These are phyloP conservation scores for Octonoba sinensis DNA, from an alignment of 2,888 invertebrate species.

Conservation along the genomic window DNA sequence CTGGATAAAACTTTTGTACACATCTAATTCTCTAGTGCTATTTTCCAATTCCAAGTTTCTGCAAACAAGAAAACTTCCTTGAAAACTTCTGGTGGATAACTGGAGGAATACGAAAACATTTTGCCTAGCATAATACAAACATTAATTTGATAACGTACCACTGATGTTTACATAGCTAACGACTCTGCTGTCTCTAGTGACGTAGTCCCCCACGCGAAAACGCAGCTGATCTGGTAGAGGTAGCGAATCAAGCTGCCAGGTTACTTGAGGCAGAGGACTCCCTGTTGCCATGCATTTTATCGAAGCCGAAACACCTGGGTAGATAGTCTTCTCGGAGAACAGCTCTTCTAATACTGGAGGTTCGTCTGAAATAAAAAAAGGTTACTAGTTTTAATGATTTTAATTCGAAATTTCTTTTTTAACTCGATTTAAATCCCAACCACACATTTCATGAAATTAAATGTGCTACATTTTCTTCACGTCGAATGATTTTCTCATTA, in stretches of 20 bases:
- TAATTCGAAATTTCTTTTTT: too few species aligned
- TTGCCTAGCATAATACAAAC: slow-evolving; percentile 5
- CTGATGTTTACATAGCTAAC: slow-evolving; percentile 64
- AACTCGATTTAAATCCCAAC: too few species aligned
- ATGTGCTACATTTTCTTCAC: too few species aligned
- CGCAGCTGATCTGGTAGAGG: slow-evolving; percentile 58
- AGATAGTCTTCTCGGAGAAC: slow-evolving; percentile 66
- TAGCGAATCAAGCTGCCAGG: slow-evolving; percentile 58
- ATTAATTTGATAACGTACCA: slow-evolving; percentile 40
- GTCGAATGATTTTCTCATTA: too few species aligned
- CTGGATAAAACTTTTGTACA: too few species aligned
- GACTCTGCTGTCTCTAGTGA: slow-evolving; percentile 61
- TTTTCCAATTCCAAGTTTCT: too few species aligned
- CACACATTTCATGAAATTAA: too few species aligned
- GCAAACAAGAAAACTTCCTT: too few species aligned
- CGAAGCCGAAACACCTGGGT: slow-evolving; percentile 66
- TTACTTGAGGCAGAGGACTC: slow-evolving; percentile 69
- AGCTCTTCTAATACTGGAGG: slow-evolving; percentile 69
- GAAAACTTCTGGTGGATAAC: too few species aligned
- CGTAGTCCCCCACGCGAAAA: slow-evolving; percentile 64
- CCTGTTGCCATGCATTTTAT: slow-evolving; percentile 67
- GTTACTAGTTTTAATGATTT: too few species aligned
- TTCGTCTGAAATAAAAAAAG: slow-evolving; percentile 68
- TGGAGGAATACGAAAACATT: background rate
- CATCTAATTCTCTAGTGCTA: too few species aligned